Base-by-base conservation (phyloP, 2,888 invertebrate species). In the Dolichopus griseipennis region DNA sequence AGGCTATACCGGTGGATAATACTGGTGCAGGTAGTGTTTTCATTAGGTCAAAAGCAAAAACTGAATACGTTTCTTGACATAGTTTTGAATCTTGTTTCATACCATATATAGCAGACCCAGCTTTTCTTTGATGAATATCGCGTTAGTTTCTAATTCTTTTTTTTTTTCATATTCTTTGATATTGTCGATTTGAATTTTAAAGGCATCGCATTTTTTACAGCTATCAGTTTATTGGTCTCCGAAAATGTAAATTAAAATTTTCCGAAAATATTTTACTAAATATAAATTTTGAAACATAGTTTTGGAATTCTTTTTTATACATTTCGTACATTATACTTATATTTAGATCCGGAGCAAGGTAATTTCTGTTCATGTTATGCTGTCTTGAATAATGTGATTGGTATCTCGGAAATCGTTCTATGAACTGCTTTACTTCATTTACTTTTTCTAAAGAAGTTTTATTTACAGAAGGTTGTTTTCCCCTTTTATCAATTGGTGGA, bases 171-270 rank as follows among this genome's bases (percentile, higher is more conserved):
- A 65, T 66, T 68, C 67, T 67, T 61, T 67, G 64, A 34, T 62
- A 65, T 67, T 67, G 61, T 69, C 70, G 61, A 67, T 67, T 69
- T 68, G 69, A 66, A 67, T 66, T 64, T 69, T 66, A 43, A 69
- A 61, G 41, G 67, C 52, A 65, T 68, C 68, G 67, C 68, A 71
- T 66, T 67, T 71, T 68, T 68, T 71, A 68, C 67, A 69, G 68
- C 69, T 71, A 18, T 69, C 69, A 65, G 62, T 68, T n/a, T 69
- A 71, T 68, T 66, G 70, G 71, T 69, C 65, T 61, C 66, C 70
- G 66, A 71, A 68, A 71, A 69, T 71, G 69, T 63, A 71, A 68
- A 64, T 70, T 71, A 68, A 70, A 71, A 67, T 70, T 70, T 70
- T 70, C 67, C 68, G 70, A 69, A 70, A 71, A 71, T 65, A 71